These are phyloP conservation scores for Panagrolaimus sp. DNA, from an alignment of 1,140 invertebrate species.

Conservation along the genomic window DNA sequence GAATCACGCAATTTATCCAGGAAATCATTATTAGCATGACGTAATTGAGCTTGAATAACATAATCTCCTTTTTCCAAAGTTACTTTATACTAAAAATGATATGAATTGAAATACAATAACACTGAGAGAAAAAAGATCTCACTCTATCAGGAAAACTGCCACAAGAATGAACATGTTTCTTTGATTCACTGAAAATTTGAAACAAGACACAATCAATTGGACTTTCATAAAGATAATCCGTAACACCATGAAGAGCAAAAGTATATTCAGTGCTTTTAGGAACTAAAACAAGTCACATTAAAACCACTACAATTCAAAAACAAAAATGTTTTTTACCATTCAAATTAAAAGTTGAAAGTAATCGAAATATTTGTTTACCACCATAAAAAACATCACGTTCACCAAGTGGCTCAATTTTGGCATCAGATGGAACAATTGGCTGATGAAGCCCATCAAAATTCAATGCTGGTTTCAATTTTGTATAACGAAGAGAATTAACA, in stretches of 20 bases:
- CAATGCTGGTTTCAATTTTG: slow-evolving; percentile 22
- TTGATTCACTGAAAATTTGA: slow-evolving; percentile 87
- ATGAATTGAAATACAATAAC: background rate
- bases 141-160: slow-evolving; percentile 25
- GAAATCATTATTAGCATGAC: slow-evolving; percentile 75
- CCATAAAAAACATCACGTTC: slow-evolving; percentile 32
- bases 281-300: slow-evolving; percentile 27
- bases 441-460: slow-evolving; percentile 25
- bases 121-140: slow-evolving; percentile 6
- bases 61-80: slow-evolving; percentile 94
- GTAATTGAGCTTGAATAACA: slow-evolving; percentile 73
- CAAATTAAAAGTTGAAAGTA: slow-evolving; percentile 34
- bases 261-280: slow-evolving; percentile 35
- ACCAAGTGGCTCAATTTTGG: slow-evolving; percentile 33
- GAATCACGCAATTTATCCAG: slow-evolving; percentile 73
- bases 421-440: slow-evolving; percentile 28
- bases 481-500: background rate
- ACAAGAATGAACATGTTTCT: slow-evolving; percentile 69
- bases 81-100: slow-evolving; percentile 68
- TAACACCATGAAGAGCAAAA: slow-evolving; percentile 67
- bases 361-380: slow-evolving; percentile 32
- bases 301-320: background rate
- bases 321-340: slow-evolving; percentile 30
- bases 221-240: slow-evolving; percentile 81
- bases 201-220: slow-evolving; percentile 91